phyloP scores from a whole-genome alignment of 2,888 invertebrate genomes.

The Parapristionchus giblindavisi region DNA sequence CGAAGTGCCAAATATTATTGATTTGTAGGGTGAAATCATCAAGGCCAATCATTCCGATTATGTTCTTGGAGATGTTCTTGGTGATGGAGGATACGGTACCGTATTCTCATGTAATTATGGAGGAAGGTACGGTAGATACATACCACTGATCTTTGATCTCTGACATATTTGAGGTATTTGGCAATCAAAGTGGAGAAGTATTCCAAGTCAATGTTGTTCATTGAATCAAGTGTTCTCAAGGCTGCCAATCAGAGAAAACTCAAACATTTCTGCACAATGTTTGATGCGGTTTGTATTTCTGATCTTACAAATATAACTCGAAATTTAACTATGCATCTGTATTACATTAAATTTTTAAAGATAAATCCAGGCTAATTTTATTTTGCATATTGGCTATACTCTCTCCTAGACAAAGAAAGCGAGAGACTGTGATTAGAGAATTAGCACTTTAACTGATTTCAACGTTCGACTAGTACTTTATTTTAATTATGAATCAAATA shows the following conservation, averaged over 20 bases:
- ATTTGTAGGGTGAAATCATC: conserved; percentile 22
- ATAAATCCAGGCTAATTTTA: no score
- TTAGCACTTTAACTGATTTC: no score
- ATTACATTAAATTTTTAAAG: no score
- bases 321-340: no score
- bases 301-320: no score
- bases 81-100: conserved; percentile 37
- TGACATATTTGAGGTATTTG: background rate
- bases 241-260: conserved; percentile 23
- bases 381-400: no score
- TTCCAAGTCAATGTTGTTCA: conserved; percentile 36
- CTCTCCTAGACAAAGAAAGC: no score
- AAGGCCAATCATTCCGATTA: conserved; percentile 22
- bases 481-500: background rate
- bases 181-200: conserved; percentile 39
- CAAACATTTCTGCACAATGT: conserved; percentile 36
- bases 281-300: conserved; percentile 23
- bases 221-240: conserved; percentile 25
- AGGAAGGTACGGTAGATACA: conserved; percentile 8
- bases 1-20: background rate
- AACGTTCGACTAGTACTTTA: no score
- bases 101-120: conserved; percentile 30
- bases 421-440: no score
- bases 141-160: background rate
- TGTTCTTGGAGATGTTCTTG: conserved; percentile 25